These are phyloP conservation scores for Gymnarchus niloticus DNA, from an alignment of 2,113 vertebrate species.

Conservation along the genomic window DNA sequence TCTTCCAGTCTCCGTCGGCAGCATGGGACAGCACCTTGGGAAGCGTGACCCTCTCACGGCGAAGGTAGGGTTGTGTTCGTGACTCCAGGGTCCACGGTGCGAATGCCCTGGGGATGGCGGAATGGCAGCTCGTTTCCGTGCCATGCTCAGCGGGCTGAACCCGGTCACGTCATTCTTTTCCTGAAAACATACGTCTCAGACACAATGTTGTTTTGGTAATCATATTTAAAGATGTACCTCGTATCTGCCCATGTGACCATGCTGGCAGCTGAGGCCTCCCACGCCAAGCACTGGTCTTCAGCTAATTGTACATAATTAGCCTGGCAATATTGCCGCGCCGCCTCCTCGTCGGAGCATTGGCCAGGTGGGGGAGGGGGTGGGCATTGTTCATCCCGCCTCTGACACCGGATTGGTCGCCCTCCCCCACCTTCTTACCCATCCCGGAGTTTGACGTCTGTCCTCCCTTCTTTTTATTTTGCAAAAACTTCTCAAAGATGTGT, in stretches of 20 bases:
- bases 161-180: no score
- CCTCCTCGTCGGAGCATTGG: neutral
- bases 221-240: neutral
- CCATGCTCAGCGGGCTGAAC: no score
- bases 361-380: neutral
- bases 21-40: slow-evolving; percentile 62
- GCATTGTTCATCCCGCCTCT: neutral
- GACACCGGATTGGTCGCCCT: neutral
- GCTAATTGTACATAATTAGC: neutral
- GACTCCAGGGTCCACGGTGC: neutral
- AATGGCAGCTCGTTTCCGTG: neutral
- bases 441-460: neutral
- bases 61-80: slow-evolving; percentile 46
- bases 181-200: no score
- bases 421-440: neutral
- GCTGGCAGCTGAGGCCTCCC: neutral
- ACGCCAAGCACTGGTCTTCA: neutral
- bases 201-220: neutral
- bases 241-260: neutral
- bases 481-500: neutral
- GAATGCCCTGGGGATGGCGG: neutral
- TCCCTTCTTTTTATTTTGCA: neutral
- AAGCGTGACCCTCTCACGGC: slow-evolving; percentile 45
- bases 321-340: neutral
- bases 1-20: slow-evolving; percentile 50